Conservation (phyloP, 2,113 vertebrate species). For the Clarias magur region DNA sequence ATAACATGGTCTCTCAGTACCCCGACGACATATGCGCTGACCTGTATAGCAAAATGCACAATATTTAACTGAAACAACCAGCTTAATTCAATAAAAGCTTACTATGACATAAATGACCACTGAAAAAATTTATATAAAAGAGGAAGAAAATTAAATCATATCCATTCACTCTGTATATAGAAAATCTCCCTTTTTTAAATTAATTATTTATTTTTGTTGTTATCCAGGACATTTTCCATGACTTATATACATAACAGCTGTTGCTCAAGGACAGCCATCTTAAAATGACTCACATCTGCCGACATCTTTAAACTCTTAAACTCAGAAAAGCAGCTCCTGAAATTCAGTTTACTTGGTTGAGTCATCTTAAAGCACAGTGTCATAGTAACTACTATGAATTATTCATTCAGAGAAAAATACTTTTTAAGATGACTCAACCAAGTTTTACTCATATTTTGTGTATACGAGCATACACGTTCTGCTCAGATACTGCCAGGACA, state of each 20-base stretch:
- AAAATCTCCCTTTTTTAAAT: background rate
- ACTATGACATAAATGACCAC: background rate
- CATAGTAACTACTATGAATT: conserved; percentile 3
- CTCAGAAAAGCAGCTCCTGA: background rate
- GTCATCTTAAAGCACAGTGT: background rate
- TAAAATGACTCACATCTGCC: conserved; percentile 23
- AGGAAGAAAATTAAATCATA: background rate
- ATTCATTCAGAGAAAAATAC: background rate
- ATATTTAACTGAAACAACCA: background rate
- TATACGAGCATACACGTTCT: background rate
- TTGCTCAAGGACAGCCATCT: background rate
- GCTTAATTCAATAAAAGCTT: background rate
- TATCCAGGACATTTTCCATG: conserved; percentile 5
- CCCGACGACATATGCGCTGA: conserved; percentile 83
- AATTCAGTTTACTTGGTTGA: background rate
- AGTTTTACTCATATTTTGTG: background rate
- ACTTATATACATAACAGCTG: conserved; percentile 21
- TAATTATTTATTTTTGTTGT: background rate
- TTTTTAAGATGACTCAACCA: background rate
- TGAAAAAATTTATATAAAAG: background rate
- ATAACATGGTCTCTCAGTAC: conserved; percentile 88
- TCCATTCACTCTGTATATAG: background rate
- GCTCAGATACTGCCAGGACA: background rate
- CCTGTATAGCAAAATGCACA: conserved; percentile 65
- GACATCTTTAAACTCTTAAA: conserved; percentile 12